Evolutionary conservation across 2,888 invertebrate species (phyloP).

Genomic region (Lasioglossum zephyrum): DNA sequence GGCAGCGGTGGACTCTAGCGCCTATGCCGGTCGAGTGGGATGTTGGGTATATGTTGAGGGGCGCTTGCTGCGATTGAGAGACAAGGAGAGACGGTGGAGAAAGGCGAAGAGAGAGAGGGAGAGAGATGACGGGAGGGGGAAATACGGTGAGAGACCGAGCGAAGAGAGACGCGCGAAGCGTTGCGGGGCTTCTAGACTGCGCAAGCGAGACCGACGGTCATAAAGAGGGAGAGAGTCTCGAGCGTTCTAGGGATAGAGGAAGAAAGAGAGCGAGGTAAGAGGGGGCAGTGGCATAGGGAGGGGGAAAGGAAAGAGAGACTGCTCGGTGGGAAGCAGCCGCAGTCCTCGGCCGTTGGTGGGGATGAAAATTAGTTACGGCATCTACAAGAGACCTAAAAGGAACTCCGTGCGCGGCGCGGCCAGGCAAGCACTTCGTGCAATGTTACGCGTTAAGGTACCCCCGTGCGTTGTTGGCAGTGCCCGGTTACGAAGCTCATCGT

Average conservation of each 20-base stretch:
- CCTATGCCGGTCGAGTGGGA: constrained; percentile 61
- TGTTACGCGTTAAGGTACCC: constrained; percentile 82
- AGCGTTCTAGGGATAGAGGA: constrained; percentile 22
- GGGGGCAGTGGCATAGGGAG: constrained; percentile 33
- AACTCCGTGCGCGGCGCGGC: constrained; percentile 80
- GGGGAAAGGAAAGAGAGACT: constrained; percentile 69
- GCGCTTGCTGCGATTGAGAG: constrained; percentile 45
- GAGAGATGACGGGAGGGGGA: constrained; percentile 27
- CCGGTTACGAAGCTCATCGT: constrained; percentile 72
- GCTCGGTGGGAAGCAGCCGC: constrained; percentile 77
- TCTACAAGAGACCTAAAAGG: constrained; percentile 83
- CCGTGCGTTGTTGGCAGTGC: constrained; percentile 75
- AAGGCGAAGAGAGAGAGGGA: constrained; percentile 33
- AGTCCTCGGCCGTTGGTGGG: constrained; percentile 73
- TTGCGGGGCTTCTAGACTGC: constrained; percentile 20
- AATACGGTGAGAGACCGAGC: constrained; percentile 20
- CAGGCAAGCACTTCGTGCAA: constrained; percentile 81
- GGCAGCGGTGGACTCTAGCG: constrained; percentile 71
- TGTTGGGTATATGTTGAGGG: constrained; percentile 49
- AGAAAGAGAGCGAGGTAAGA: constrained; percentile 31
- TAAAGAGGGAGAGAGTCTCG: constrained; percentile 35
- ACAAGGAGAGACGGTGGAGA: constrained; percentile 31
- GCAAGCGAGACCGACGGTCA: constrained; percentile 18
- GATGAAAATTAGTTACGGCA: constrained; percentile 83
- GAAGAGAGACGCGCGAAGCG: constrained; percentile 19